phyloP scores from a whole-genome alignment of 1,140 invertebrate genomes.

The Microplitis mediator region DNA sequence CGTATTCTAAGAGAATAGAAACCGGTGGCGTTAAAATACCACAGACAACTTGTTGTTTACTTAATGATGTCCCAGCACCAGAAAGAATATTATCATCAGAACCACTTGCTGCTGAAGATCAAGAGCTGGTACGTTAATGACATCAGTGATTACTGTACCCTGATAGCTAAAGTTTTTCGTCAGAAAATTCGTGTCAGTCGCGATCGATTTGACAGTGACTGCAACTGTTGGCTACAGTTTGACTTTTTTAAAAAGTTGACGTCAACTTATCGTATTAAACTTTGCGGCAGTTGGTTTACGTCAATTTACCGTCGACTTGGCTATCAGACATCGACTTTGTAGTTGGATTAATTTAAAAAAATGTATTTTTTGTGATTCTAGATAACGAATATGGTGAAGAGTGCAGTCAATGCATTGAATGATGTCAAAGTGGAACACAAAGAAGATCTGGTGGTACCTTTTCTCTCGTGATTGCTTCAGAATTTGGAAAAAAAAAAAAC shows the following conservation, averaged over 20 bases:
- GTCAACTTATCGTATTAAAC: no score
- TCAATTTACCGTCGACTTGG: no score
- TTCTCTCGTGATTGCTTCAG: constrained; percentile 60
- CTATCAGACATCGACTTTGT: no score
- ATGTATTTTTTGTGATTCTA: constrained; percentile 51
- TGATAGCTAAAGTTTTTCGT: no score
- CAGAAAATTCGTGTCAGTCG: not conserved
- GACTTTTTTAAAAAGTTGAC: no score
- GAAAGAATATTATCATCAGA: constrained; percentile 65
- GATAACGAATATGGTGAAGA: constrained; percentile 70
- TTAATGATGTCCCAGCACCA: constrained; percentile 67
- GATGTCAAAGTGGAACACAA: constrained; percentile 80
- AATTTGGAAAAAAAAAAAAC: no score
- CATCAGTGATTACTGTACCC: not conserved
- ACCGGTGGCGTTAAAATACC: constrained; percentile 58
- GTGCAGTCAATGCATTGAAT: constrained; percentile 71
- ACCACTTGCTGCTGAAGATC: constrained; percentile 62
- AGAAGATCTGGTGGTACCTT: constrained; percentile 81
- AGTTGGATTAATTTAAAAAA: not conserved
- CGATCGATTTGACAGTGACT: no score
- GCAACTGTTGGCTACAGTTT: no score
- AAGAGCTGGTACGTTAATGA: constrained; percentile 61
- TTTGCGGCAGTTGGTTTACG: no score
- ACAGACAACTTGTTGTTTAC: constrained; percentile 55
- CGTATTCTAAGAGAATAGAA: constrained; percentile 70